Conservation (phyloP, 2,797 vertebrate species). For the Acanthis flammea region DNA sequence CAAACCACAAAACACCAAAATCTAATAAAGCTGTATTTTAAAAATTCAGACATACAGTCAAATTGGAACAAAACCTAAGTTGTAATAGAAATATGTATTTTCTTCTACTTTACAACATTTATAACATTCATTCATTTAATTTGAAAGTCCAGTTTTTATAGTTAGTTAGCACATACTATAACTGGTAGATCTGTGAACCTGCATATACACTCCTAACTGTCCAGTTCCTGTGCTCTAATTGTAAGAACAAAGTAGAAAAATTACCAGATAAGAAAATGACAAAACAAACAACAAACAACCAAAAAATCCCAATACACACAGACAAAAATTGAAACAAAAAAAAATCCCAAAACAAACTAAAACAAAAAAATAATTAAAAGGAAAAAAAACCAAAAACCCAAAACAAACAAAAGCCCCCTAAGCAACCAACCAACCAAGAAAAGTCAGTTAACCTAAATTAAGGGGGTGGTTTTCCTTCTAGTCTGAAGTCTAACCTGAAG, state of each 20-base stretch:
- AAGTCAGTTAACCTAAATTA: background rate
- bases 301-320: background rate
- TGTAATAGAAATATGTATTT: background rate
- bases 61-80: background rate
- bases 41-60: background rate
- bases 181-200: background rate
- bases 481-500: constrained; percentile 42
- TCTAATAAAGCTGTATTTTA: background rate
- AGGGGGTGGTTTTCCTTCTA: background rate
- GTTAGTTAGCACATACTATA: background rate
- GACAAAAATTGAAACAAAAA: background rate
- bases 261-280: background rate
- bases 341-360: background rate
- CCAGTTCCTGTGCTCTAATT: background rate
- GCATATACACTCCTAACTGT: background rate
- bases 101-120: background rate
- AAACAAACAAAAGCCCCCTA: background rate
- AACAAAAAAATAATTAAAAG: background rate
- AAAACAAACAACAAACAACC: background rate
- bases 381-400: background rate
- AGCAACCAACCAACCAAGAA: background rate
- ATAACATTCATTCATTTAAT: background rate
- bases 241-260: background rate
- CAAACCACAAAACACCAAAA: background rate
- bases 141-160: background rate